Percentiles rank a stretch among this genome's conserved stretches.
Conservation (phyloP, 1,140 invertebrate genomes). For the Aphaenogaster rudis region DNA sequence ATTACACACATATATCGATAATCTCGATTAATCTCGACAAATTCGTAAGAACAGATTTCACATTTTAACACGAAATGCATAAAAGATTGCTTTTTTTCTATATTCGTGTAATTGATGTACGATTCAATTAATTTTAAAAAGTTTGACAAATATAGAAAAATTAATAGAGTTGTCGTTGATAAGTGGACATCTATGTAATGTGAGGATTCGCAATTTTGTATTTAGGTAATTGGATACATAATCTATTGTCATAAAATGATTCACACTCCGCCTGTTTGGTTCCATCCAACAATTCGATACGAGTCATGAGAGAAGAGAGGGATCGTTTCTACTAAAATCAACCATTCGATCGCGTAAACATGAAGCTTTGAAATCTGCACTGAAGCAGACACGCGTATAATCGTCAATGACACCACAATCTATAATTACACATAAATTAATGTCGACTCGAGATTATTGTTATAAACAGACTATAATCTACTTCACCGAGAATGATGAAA, state of each 20-base stretch:
- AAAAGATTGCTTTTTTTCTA: neutral
- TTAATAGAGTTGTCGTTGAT: neutral
- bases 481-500: neutral
- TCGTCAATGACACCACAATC: neutral
- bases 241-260: slow-evolving; percentile 26
- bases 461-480: neutral
- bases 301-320: neutral
- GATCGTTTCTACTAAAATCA: slow-evolving; percentile 44
- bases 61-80: neutral
- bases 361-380: neutral
- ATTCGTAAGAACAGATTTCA: neutral
- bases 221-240: slow-evolving; percentile 26
- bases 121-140: slow-evolving; percentile 5
- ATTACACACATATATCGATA: neutral
- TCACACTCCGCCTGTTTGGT: neutral
- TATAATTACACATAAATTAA: slow-evolving; percentile 31
- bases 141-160: neutral
- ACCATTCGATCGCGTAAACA: slow-evolving; percentile 14
- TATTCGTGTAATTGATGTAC: neutral
- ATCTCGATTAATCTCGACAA: neutral
- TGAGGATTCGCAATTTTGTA: neutral
- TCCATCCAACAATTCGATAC: neutral
- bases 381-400: neutral
- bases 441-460: neutral
- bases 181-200: neutral